A percentile compares a stretch with the other conserved stretches of the same genome.
Evolutionary conservation across 1,140 invertebrate genomes (phyloP).

Genomic region (Hetaerina americana): DNA sequence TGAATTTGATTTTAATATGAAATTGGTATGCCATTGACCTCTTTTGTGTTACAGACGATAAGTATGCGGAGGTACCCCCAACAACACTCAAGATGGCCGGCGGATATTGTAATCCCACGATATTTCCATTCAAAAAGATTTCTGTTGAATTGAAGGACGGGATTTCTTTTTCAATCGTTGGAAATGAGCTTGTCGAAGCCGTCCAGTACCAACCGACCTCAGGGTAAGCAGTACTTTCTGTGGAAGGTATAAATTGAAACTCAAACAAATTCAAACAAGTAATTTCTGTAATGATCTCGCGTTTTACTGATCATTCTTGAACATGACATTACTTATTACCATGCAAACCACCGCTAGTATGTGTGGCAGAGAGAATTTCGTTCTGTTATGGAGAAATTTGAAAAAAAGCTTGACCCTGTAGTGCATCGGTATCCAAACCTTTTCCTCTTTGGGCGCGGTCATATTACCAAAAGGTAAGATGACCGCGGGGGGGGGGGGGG

Average conservation of each 20-base stretch:
- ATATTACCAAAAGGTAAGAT: too few species aligned
- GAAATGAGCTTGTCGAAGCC: neutral
- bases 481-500: too few species aligned
- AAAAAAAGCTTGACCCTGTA: too few species aligned
- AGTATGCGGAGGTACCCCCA: neutral
- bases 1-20: neutral
- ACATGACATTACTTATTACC: too few species aligned
- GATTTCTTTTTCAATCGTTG: neutral
- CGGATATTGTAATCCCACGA: neutral
- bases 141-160: neutral
- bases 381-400: too few species aligned
- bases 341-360: too few species aligned
- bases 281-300: too few species aligned
- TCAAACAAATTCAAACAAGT: neutral
- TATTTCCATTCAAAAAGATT: neutral
- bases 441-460: too few species aligned
- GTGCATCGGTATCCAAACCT: too few species aligned
- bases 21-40: neutral
- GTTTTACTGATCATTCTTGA: too few species aligned
- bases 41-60: neutral
- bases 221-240: too few species aligned
- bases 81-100: neutral
- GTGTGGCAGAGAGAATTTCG: too few species aligned
- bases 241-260: neutral
- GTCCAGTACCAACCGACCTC: neutral